These are phyloP conservation scores for Zingel zingel DNA, from an alignment of 2,113 vertebrate genomes.

Conservation along the genomic window DNA sequence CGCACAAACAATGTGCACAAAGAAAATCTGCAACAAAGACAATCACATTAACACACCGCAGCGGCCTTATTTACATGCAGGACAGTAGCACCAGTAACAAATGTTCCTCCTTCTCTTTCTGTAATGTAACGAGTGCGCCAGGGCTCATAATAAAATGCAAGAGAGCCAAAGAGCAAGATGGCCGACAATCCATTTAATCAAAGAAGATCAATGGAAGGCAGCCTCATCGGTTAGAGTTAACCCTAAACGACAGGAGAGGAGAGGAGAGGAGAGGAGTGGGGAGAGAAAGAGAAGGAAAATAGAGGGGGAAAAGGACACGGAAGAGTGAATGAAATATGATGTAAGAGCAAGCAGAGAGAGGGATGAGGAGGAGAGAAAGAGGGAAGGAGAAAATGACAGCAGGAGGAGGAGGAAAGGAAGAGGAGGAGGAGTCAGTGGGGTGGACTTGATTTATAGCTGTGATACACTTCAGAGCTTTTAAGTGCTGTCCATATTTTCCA, in stretches of 20 bases:
- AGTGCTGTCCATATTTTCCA: constrained; percentile 77
- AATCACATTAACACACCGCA: constrained; percentile 48
- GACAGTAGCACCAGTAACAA: constrained; percentile 35
- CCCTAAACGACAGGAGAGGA: constrained; percentile 43
- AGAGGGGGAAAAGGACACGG: not conserved
- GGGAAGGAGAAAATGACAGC: constrained; percentile 8
- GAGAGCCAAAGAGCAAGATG: constrained; percentile 57
- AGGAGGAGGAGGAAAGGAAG: constrained; percentile 10
- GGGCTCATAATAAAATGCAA: constrained; percentile 55
- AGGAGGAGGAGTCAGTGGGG: constrained; percentile 39
- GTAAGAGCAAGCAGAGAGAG: not conserved
- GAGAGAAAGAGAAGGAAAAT: not conserved
- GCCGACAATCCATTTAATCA: constrained; percentile 76
- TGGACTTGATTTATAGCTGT: constrained; percentile 72
- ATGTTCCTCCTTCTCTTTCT: constrained; percentile 28
- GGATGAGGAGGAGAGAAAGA: constrained; percentile 18
- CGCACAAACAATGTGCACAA: too few relatives aligned
- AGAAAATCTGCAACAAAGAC: not conserved
- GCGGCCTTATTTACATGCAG: constrained; percentile 47
- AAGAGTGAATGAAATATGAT: not conserved
- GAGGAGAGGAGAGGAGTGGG: not conserved
- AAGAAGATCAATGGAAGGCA: constrained; percentile 65
- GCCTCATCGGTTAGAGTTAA: constrained; percentile 73
- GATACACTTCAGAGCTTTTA: constrained; percentile 77
- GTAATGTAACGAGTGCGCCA: constrained; percentile 63